phyloP scores from a whole-genome alignment of 2,113 vertebrate species.

The Poicephalus meyeri region DNA sequence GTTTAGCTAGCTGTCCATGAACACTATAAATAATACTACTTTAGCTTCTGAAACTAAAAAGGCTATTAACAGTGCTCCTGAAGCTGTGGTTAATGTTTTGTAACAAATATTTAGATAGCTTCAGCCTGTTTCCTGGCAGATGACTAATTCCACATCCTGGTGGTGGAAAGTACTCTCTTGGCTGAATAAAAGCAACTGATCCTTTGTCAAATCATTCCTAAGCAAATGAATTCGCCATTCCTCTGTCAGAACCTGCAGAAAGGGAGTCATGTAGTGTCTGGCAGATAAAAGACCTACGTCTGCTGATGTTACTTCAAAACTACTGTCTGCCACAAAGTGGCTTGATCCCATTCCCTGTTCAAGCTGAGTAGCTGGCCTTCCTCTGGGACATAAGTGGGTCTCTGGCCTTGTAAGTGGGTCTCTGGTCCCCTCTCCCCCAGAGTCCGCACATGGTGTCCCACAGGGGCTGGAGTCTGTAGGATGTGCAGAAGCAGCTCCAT shows the following conservation, averaged over 20 bases:
- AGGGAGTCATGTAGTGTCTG: not conserved
- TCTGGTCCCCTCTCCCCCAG: not conserved
- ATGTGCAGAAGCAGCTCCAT: not conserved
- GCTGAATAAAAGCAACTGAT: not conserved
- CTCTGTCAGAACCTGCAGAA: not conserved
- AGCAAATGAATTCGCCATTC: not conserved
- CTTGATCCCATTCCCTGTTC: not conserved
- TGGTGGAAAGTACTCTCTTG: not conserved
- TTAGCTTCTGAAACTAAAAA: not conserved
- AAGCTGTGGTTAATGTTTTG: not conserved
- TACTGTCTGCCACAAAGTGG: too few relatives aligned
- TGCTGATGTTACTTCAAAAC: not conserved
- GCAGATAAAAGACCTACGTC: not conserved
- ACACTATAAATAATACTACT: not conserved
- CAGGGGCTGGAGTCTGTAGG: not conserved
- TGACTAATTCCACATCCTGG: not conserved
- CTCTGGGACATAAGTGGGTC: not conserved
- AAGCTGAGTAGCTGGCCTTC: not conserved
- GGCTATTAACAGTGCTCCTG: not conserved
- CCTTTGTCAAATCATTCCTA: not conserved
- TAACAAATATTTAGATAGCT: not conserved
- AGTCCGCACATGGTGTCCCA: accelerated
- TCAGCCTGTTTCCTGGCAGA: not conserved
- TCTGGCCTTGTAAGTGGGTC: not conserved
- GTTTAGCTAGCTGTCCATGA: not conserved